Evolutionary conservation across 2,113 vertebrate genomes (phyloP).

Genomic region (Camarhynchus parvulus): DNA sequence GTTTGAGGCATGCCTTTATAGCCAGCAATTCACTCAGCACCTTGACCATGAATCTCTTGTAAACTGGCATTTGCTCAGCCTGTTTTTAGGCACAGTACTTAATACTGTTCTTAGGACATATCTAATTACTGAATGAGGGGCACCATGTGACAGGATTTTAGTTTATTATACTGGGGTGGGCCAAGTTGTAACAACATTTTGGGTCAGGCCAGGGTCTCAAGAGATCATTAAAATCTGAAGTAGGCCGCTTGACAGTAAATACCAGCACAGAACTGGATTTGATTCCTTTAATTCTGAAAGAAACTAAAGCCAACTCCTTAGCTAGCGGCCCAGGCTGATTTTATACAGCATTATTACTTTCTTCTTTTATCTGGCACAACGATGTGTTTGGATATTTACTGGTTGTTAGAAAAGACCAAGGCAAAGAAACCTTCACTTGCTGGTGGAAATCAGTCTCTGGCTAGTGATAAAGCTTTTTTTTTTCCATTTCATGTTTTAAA

Average conservation of each 20-base stretch:
- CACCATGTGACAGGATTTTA: not conserved
- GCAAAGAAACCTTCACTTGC: not conserved
- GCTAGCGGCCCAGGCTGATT: not conserved
- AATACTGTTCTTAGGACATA: slow-evolving; percentile 17
- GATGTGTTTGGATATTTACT: slow-evolving; percentile 24
- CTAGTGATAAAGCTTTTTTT: not conserved
- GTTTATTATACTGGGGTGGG: slow-evolving; percentile 13
- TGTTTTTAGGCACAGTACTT: slow-evolving; percentile 6
- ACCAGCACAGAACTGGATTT: not conserved
- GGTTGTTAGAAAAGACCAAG: slow-evolving; percentile 6
- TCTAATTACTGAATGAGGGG: slow-evolving; percentile 35
- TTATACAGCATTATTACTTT: not conserved
- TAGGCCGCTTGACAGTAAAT: slow-evolving; percentile 49
- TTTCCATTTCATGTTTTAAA: not conserved
- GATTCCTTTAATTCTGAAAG: not conserved
- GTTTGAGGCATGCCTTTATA: not conserved
- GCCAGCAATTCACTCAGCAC: slow-evolving; percentile 43
- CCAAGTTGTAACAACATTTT: slow-evolving; percentile 41
- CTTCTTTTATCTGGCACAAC: slow-evolving; percentile 10
- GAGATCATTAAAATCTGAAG: slow-evolving; percentile 54
- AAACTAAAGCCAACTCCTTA: slow-evolving; percentile 40
- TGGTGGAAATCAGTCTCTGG: not conserved
- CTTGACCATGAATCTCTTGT: slow-evolving; percentile 13
- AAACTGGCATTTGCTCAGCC: slow-evolving; percentile 9
- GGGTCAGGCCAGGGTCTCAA: slow-evolving; percentile 37